Conservation (phyloP, 2,113 vertebrate species). For the Carlito syrichta region DNA sequence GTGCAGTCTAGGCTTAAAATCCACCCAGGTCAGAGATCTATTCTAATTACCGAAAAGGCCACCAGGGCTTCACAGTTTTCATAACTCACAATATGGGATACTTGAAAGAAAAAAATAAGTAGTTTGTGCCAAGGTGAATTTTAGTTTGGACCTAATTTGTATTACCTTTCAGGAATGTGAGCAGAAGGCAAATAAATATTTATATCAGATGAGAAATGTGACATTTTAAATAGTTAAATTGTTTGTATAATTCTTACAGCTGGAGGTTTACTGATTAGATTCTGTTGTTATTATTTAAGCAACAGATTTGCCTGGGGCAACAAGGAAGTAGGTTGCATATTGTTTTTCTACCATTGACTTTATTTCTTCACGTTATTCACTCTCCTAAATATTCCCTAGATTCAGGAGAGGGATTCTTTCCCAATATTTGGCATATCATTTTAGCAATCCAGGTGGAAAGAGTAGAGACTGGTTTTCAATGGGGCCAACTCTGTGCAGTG, state of each 20-base stretch:
- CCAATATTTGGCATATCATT: not conserved
- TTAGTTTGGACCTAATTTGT: conserved; percentile 58
- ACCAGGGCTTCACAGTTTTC: not conserved
- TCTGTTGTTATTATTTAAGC: conserved; percentile 72
- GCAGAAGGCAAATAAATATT: conserved; percentile 71
- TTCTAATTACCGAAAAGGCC: conserved; percentile 4
- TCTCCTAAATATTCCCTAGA: conserved; percentile 41
- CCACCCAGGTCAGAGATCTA: not conserved
- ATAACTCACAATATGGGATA: conserved; percentile 56
- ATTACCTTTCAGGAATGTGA: conserved; percentile 60
- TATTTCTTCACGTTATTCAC: conserved; percentile 39
- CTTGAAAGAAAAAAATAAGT: conserved; percentile 38
- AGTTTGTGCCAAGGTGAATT: conserved; percentile 57
- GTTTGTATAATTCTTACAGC: conserved; percentile 71
- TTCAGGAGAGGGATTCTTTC: not conserved
- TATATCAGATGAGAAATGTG: conserved; percentile 73
- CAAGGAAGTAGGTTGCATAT: conserved; percentile 9
- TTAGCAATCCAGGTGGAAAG: not conserved
- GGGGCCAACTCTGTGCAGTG: not conserved
- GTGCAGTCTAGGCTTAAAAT: not conserved
- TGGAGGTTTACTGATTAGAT: conserved; percentile 70
- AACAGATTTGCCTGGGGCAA: conserved; percentile 59
- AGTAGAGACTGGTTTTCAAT: not conserved
- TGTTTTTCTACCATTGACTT: conserved; percentile 57
- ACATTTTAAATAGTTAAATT: conserved; percentile 72